Evolutionary conservation across 2,797 vertebrate genomes (phyloP), one percentile per base, ranked within the genome.

Genomic region (Ctenochaetus hawaiiensis): DNA sequence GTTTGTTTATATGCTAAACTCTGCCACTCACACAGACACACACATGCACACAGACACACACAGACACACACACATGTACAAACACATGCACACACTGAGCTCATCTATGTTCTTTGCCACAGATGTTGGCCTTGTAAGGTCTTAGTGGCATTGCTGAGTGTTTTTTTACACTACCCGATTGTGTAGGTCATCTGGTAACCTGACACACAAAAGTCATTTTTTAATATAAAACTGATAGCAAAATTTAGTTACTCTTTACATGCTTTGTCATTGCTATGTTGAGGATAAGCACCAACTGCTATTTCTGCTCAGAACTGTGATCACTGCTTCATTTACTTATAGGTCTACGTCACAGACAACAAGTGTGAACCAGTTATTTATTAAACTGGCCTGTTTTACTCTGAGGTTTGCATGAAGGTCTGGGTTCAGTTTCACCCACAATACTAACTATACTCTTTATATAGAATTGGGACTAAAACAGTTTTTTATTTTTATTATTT

Each of bases 1-100:
- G 57, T 83, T 84, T 90, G 83, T 84, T 87, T 86, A 82, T 58
- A 78, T 52, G 74, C 62, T 73, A 9, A 77, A 70, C 63, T 65
- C 22, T 77, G 48, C 26, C 26, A 30, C 26, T 17, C 17, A 43
- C 61, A 43, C 58, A 34, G 43, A 26, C 20, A 47, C 51, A 20
- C 64, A 45, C 58, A 34, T 53, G 34, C 54, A 64, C 47, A 60
- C 18, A 62, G 47, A 54, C 59, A 60, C 52, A 43, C 66, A 61
- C 41, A 53, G 43, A 43, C 41, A 43, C 41, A 43, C 41, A 43
- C 8, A 43, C 41, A 43, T 11, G 12, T 11, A 43, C 41, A 43
- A 5, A 43, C 41, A 43, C 62, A 53, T 56, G 49, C 69, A 48
- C 59, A 49, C 60, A 44, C 54, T 7, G 45, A 68, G 17, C 39